A percentile compares a stretch with the other conserved stretches of the same genome.
phyloP scores from a whole-genome alignment of 2,888 invertebrate genomes.

The Drosophila neonasuta region DNA sequence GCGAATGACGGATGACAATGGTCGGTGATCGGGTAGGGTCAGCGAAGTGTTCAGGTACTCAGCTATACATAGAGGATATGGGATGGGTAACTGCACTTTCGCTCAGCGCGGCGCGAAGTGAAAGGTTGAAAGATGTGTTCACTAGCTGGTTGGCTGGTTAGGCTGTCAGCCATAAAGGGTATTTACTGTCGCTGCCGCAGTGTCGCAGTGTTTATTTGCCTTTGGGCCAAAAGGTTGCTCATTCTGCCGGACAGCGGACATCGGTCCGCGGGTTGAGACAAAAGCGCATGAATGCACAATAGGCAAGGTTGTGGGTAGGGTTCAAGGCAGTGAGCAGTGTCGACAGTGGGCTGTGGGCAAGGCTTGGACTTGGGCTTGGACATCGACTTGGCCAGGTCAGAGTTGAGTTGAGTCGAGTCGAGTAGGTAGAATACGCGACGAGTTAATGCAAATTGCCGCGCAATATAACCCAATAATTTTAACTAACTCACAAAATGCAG shows the following conservation, averaged over 20 bases:
- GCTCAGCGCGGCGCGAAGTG: constrained; percentile 33
- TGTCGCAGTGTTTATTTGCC: constrained; percentile 63
- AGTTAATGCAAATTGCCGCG: constrained; percentile 79
- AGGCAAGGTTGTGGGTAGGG: constrained; percentile 76
- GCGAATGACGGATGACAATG: constrained; percentile 35
- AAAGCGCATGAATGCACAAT: constrained; percentile 66
- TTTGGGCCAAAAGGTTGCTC: constrained; percentile 43
- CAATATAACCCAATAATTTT: constrained; percentile 79
- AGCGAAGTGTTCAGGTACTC: constrained; percentile 31
- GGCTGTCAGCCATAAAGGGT: constrained; percentile 67
- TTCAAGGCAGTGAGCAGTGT: constrained; percentile 22
- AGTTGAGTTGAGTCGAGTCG: neutral
- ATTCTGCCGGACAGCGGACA: constrained; percentile 31
- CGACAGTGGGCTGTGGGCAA: constrained; percentile 49
- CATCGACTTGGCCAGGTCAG: constrained; percentile 23
- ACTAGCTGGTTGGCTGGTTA: constrained; percentile 4
- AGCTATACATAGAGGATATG: neutral
- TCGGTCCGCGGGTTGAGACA: constrained; percentile 48
- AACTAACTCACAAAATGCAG: constrained; percentile 60
- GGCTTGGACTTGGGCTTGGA: constrained; percentile 63
- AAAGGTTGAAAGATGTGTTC: constrained; percentile 46
- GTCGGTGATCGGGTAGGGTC: constrained; percentile 48
- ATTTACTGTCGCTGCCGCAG: constrained; percentile 77
- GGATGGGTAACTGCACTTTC: constrained; percentile 27
- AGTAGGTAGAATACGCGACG: constrained; percentile 47